Conservation (phyloP, 2,113 vertebrate species). For the Dicerorhinus sumatrensis region DNA sequence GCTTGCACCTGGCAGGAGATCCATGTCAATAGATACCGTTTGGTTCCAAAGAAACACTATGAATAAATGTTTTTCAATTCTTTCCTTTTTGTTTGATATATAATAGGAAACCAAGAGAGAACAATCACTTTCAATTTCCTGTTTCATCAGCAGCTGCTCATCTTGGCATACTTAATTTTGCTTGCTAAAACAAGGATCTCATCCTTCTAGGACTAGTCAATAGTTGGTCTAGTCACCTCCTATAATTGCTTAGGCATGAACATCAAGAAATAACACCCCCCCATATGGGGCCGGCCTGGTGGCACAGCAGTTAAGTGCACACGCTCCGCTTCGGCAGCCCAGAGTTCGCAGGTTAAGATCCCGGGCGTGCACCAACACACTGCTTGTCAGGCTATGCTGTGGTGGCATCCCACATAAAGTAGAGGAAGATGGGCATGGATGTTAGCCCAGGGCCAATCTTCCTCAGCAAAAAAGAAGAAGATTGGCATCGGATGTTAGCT, state of each 20-base stretch:
- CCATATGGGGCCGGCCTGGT: no score
- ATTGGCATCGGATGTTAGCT: no score
- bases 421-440: no score
- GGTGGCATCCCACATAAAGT: no score
- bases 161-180: slow-evolving; percentile 52
- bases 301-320: no score
- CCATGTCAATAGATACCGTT: slow-evolving; percentile 78
- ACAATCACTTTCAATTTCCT: slow-evolving; percentile 59
- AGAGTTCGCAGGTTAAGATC: no score
- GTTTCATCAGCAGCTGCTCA: slow-evolving; percentile 66
- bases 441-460: no score
- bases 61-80: slow-evolving; percentile 73
- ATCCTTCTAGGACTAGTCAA: slow-evolving; percentile 26
- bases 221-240: background rate
- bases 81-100: slow-evolving; percentile 75
- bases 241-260: background rate
- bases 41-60: slow-evolving; percentile 62
- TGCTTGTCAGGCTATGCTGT: no score
- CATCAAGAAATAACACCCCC: slow-evolving; percentile 26
- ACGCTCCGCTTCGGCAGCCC: no score
- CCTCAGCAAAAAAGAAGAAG: no score
- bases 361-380: no score
- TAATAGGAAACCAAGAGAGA: slow-evolving; percentile 56
- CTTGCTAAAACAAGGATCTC: slow-evolving; percentile 9
- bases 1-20: slow-evolving; percentile 67